Percentiles rank a stretch among this genome's conserved stretches.
Evolutionary conservation across 2,888 invertebrate genomes (phyloP).

Genomic region (Cerastoderma edule): DNA sequence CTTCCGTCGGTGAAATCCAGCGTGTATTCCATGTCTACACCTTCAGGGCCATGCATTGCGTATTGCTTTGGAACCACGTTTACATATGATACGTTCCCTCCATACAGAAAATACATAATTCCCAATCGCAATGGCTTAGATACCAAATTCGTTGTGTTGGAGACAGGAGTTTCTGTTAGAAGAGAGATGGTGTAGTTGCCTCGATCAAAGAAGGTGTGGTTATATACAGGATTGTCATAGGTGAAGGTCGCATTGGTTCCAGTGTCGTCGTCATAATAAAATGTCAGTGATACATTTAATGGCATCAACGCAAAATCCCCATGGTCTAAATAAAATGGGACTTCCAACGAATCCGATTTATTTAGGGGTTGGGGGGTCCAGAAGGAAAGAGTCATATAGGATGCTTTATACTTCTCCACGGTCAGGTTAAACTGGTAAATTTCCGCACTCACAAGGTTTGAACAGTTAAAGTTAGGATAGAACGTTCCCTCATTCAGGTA

Average conservation of each 20-base stretch:
- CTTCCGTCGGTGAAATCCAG: slow-evolving; percentile 39
- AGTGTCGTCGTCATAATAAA: slow-evolving; percentile 36
- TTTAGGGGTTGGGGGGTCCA: slow-evolving; percentile 42
- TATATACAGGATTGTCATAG: slow-evolving; percentile 38
- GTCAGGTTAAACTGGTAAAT: slow-evolving; percentile 36
- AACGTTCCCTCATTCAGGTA: slow-evolving; percentile 48
- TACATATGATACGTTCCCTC: slow-evolving; percentile 38
- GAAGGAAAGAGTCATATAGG: slow-evolving; percentile 33
- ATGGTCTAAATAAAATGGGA: slow-evolving; percentile 55
- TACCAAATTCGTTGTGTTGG: slow-evolving; percentile 29
- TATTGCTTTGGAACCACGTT: slow-evolving; percentile 38
- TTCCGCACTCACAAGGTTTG: slow-evolving; percentile 49
- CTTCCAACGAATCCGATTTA: slow-evolving; percentile 46
- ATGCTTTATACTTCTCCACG: slow-evolving; percentile 44
- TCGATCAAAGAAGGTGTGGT: slow-evolving; percentile 32
- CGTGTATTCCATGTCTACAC: slow-evolving; percentile 32
- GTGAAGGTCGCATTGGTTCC: background rate
- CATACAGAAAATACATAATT: slow-evolving; percentile 53
- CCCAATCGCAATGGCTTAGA: slow-evolving; percentile 43
- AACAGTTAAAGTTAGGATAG: slow-evolving; percentile 44
- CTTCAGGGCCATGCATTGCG: slow-evolving; percentile 49
- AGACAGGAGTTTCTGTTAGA: slow-evolving; percentile 23
- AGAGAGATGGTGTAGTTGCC: slow-evolving; percentile 47
- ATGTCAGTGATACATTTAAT: slow-evolving; percentile 25
- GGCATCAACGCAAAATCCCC: slow-evolving; percentile 48